Evolutionary conservation across 35 echinoderm and acorn worm species (phyloP).

Genomic region (Apostichopus japonicus): DNA sequence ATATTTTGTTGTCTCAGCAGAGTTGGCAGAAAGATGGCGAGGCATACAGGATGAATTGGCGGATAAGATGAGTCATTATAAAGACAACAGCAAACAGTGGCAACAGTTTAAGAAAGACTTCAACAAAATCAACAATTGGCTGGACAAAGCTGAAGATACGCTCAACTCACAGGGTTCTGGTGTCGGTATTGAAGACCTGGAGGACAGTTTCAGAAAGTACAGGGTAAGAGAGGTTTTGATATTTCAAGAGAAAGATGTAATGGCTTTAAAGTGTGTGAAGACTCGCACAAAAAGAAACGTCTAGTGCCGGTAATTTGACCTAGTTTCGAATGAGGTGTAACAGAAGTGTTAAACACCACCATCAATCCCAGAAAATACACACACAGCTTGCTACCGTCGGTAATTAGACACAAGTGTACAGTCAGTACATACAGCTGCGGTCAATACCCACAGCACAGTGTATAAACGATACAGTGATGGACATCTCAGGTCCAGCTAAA

Average conservation of each 20-base stretch:
- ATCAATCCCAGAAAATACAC: no score
- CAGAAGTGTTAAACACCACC: no score
- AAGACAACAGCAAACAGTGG: conserved; percentile 89
- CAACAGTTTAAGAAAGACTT: conserved; percentile 95
- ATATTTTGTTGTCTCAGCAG: conserved; percentile 26
- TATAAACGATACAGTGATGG: no score
- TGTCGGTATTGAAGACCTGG: conserved; percentile 73
- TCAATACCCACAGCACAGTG: no score
- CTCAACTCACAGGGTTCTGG: conserved; percentile 73
- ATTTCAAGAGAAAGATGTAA: background rate
- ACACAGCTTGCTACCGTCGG: no score
- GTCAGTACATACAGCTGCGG: no score
- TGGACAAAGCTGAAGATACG: conserved; percentile 90
- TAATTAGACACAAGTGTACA: no score
- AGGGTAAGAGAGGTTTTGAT: conserved; percentile 69
- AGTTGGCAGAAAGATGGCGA: conserved; percentile 80
- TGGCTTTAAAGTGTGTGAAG: no score
- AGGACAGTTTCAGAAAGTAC: conserved; percentile 84
- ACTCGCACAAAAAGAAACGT: no score
- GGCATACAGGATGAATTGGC: conserved; percentile 80
- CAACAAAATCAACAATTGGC: conserved; percentile 85
- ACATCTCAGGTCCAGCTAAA: no score
- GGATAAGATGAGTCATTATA: conserved; percentile 63
- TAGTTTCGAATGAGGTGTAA: no score
- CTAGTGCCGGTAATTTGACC: no score